Conservation (phyloP, 2,888 invertebrate species). For the Xanthia togata region DNA sequence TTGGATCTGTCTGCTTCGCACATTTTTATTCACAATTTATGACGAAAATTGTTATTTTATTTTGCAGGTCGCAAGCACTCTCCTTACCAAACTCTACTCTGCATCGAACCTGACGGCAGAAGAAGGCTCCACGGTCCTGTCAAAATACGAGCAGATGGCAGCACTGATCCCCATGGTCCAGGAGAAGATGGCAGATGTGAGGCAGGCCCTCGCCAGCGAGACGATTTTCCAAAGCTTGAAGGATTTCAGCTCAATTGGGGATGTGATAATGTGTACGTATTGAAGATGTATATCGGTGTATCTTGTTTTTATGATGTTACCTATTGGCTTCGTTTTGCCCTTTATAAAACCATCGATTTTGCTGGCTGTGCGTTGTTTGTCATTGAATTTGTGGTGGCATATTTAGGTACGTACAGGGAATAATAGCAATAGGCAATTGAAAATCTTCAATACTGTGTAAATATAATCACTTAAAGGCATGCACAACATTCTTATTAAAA, state of each 20-base stretch:
- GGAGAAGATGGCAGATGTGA: slow-evolving; percentile 74
- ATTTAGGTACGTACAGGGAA: neutral
- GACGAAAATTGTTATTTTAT: neutral
- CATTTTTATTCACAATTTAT: neutral
- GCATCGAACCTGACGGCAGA: slow-evolving; percentile 86
- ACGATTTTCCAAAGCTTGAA: slow-evolving; percentile 79
- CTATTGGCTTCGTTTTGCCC: neutral
- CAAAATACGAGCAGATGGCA: slow-evolving; percentile 82
- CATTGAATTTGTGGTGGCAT: neutral
- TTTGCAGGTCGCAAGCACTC: slow-evolving; percentile 82
- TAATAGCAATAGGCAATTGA: neutral
- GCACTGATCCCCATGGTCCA: slow-evolving; percentile 85
- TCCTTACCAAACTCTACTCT: slow-evolving; percentile 85
- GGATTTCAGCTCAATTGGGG: slow-evolving; percentile 76
- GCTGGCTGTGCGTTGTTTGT: too few relatives aligned
- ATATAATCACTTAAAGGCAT: neutral
- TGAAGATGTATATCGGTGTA: neutral
- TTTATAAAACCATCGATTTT: neutral
- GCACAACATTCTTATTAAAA: too few relatives aligned
- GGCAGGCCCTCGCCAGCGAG: slow-evolving; percentile 76
- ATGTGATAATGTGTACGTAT: slow-evolving; percentile 78
- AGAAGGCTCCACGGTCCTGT: slow-evolving; percentile 84
- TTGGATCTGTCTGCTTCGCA: neutral
- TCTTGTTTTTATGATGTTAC: neutral
- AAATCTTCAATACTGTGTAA: neutral